Conservation (phyloP, 1,140 invertebrate species). For the Platorchestia sp. region DNA sequence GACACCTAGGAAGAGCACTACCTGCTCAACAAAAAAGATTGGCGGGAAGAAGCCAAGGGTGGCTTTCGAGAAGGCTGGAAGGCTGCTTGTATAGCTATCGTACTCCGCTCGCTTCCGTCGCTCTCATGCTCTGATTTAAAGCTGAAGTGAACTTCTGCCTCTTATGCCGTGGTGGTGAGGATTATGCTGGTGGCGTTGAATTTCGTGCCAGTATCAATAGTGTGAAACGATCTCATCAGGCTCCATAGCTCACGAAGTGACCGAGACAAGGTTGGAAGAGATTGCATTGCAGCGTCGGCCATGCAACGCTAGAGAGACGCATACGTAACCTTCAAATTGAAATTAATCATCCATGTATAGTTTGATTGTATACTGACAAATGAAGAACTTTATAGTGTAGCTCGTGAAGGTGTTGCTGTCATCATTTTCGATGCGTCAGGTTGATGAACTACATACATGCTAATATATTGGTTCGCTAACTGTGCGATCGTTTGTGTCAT, state of each 20-base stretch:
- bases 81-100: not conserved
- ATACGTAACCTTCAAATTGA: too few species aligned
- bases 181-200: not conserved
- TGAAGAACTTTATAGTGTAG: too few species aligned
- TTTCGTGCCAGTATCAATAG: not conserved
- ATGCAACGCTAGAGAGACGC: not conserved
- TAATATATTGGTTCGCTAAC: too few species aligned
- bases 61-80: not conserved
- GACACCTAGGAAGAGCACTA: not conserved
- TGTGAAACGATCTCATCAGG: not conserved
- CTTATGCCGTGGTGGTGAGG: not conserved
- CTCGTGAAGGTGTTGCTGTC: too few species aligned
- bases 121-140: slow-evolving; percentile 1
- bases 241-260: not conserved
- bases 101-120: not conserved
- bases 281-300: not conserved
- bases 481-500: too few species aligned
- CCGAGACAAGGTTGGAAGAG: not conserved
- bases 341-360: too few species aligned
- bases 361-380: too few species aligned
- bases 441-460: too few species aligned
- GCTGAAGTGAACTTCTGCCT: not conserved
- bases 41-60: not conserved
- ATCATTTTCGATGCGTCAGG: too few species aligned
- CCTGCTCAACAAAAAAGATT: not conserved